These are phyloP conservation scores for Brachymystax lenok DNA, from an alignment of 2,797 vertebrate species.

Conservation along the genomic window DNA sequence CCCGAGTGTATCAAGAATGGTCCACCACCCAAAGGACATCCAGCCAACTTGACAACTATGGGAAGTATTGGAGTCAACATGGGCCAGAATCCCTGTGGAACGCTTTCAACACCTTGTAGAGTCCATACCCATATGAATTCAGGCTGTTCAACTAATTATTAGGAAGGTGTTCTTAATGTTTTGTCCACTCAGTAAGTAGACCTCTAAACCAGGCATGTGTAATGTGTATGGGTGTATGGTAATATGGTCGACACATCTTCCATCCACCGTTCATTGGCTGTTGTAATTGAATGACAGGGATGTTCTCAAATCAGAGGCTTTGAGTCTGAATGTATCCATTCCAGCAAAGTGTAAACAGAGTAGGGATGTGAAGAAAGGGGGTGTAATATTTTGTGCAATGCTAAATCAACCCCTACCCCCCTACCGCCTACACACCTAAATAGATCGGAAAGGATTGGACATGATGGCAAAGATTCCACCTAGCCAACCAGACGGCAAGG, in stretches of 20 bases:
- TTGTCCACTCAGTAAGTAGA: no score
- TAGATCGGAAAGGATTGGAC: neutral
- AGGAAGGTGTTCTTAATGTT: no score
- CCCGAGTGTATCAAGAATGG: no score
- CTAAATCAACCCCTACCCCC: neutral
- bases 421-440: neutral
- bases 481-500: neutral
- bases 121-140: no score
- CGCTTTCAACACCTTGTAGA: no score
- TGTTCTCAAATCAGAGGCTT: neutral
- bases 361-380: neutral
- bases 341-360: neutral
- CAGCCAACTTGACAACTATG: no score
- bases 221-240: neutral
- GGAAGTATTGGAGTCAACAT: no score
- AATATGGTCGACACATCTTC: neutral
- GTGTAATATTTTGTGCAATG: neutral
- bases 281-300: slow-evolving; percentile 1
- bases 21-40: no score
- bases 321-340: neutral
- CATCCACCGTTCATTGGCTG: neutral
- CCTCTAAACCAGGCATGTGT: no score
- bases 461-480: neutral
- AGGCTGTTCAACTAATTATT: no score
- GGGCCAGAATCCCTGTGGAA: no score